Conservation (phyloP, 2,888 invertebrate genomes). For the Sericinus montela region DNA sequence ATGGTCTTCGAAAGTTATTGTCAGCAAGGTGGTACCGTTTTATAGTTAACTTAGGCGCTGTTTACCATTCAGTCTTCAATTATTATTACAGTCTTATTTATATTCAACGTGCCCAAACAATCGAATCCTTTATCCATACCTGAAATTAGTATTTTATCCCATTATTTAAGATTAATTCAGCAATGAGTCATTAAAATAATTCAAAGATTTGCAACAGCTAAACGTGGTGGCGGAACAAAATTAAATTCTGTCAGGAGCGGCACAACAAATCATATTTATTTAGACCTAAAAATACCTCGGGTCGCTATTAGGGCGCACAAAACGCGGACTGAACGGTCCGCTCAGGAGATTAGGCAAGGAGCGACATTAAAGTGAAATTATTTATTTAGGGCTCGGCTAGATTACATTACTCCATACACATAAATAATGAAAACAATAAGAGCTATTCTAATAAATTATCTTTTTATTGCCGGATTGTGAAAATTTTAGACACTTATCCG, state of each 20-base stretch:
- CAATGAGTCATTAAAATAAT: slow-evolving; percentile 68
- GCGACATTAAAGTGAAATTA: slow-evolving; percentile 78
- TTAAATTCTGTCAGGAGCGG: slow-evolving; percentile 75
- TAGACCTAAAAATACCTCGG: slow-evolving; percentile 78
- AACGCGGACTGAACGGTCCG: slow-evolving; percentile 63
- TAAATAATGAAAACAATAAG: slow-evolving; percentile 80
- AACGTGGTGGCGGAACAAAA: slow-evolving; percentile 56
- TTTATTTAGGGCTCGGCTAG: slow-evolving; percentile 78
- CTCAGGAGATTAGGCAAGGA: slow-evolving; percentile 77
- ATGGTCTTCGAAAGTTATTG: no score
- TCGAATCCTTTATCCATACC: no score
- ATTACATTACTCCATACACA: slow-evolving; percentile 80
- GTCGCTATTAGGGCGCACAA: slow-evolving; percentile 70
- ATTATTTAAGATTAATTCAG: slow-evolving; percentile 35
- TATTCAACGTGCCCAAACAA: no score
- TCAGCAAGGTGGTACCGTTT: no score
- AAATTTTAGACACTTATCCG: slow-evolving; percentile 80
- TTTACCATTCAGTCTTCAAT: no score
- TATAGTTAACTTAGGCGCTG: no score
- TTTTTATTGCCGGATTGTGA: slow-evolving; percentile 80
- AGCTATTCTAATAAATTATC: slow-evolving; percentile 80
- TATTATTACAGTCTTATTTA: no score
- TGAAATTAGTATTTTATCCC: no score
- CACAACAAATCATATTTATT: slow-evolving; percentile 79
- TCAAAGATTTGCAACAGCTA: slow-evolving; percentile 65